Conservation (phyloP, 2,888 invertebrate species). For the Cephonodes hylas region DNA sequence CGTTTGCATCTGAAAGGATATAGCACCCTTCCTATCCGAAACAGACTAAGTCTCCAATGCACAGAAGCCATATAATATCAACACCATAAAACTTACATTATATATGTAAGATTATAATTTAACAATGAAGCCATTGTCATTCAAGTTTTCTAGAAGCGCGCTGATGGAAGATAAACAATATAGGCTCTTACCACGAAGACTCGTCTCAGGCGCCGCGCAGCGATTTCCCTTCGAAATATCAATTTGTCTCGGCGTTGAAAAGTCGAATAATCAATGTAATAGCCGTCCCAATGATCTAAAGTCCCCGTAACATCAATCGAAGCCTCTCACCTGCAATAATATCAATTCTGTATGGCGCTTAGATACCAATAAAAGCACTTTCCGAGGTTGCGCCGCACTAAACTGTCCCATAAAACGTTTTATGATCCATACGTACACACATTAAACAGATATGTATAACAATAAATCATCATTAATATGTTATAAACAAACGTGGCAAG, state of each 20-base stretch:
- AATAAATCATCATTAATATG: conserved; percentile 74
- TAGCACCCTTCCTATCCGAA: too few species aligned
- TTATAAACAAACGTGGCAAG: conserved; percentile 66
- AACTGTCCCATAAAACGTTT: conserved; percentile 73
- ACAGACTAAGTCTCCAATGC: too few species aligned
- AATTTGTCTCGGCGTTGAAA: conserved; percentile 27
- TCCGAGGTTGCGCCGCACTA: conserved; percentile 65
- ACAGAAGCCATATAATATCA: too few species aligned
- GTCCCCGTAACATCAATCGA: conserved; percentile 26
- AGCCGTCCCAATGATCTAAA: conserved; percentile 26
- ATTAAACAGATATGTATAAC: conserved; percentile 69
- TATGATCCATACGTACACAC: conserved; percentile 72
- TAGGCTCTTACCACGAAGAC: not conserved
- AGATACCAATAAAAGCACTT: conserved; percentile 71
- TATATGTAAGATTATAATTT: too few species aligned
- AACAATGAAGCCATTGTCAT: not conserved
- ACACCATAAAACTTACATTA: not conserved
- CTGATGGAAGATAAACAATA: not conserved
- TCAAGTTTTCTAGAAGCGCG: not conserved
- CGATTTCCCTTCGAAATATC: conserved; percentile 13
- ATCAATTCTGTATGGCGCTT: conserved; percentile 60
- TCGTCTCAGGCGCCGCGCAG: conserved; percentile 16
- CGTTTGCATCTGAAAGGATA: too few species aligned
- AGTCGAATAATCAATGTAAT: conserved; percentile 28
- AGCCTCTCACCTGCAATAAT: conserved; percentile 44